These are phyloP conservation scores for Esperia sulphurella DNA, from an alignment of 2,888 invertebrate genomes.

Conservation along the genomic window DNA sequence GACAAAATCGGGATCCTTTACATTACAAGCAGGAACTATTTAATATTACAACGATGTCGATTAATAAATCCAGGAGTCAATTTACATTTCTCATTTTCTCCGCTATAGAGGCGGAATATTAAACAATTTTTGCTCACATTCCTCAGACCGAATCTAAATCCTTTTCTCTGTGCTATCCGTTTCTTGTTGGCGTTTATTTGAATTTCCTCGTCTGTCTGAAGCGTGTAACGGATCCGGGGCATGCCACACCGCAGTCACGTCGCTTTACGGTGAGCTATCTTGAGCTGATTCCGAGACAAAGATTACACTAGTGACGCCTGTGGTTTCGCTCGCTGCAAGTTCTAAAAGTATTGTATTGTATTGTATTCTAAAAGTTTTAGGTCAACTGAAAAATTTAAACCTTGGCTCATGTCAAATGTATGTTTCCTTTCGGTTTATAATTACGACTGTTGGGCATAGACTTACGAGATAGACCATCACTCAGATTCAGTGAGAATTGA, in stretches of 20 bases:
- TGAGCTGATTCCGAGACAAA: neutral
- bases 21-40: neutral
- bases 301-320: neutral
- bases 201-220: constrained; percentile 41
- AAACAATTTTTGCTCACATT: constrained; percentile 42
- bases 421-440: no score
- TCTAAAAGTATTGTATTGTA: no score
- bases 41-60: constrained; percentile 12
- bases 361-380: no score
- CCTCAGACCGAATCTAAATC: constrained; percentile 42
- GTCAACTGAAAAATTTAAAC: no score
- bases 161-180: constrained; percentile 33
- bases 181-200: constrained; percentile 50
- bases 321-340: neutral
- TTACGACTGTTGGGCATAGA: no score
- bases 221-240: constrained; percentile 15
- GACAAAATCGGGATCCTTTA: no score
- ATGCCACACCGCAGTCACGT: neutral
- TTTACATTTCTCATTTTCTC: constrained; percentile 32
- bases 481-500: no score
- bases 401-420: no score
- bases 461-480: no score
- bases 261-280: neutral
- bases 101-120: constrained; percentile 27
- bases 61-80: constrained; percentile 26